Percentiles rank a stretch among this genome's conserved stretches.
These are phyloP conservation scores for Chrysaora quinquecirrha DNA, from an alignment of 30 jellyfish, hydroid and myxozoan genomes.

Conservation along the genomic window DNA sequence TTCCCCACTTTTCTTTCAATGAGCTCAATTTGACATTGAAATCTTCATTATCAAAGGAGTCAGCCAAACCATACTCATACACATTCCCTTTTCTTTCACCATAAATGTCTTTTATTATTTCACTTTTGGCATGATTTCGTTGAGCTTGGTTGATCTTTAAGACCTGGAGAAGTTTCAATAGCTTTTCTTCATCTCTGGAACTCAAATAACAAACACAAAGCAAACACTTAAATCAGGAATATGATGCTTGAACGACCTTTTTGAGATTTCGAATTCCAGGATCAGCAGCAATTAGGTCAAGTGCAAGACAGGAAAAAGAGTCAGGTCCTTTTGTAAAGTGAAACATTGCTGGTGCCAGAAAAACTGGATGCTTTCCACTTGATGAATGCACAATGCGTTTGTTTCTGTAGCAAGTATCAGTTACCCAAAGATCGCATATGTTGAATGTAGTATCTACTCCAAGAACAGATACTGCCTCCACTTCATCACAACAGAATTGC, in stretches of 20 bases:
- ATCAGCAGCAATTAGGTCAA: not conserved
- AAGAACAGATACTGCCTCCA: constrained; percentile 6
- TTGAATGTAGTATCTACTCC: constrained; percentile 9
- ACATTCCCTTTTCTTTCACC: constrained; percentile 32
- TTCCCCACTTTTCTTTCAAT: constrained; percentile 28
- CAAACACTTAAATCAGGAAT: not conserved
- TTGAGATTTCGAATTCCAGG: not conserved
- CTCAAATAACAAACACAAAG: not conserved
- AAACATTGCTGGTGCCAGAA: constrained; percentile 16
- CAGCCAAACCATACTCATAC: constrained; percentile 58
- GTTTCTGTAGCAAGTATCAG: constrained; percentile 13
- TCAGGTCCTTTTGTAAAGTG: constrained; percentile 9
- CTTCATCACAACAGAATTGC: constrained; percentile 9
- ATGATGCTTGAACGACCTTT: constrained; percentile 1
- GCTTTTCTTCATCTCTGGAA: not conserved
- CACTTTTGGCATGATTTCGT: not conserved
- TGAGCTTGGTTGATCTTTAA: not conserved
- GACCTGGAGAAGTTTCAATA: not conserved
- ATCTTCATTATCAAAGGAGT: constrained; percentile 51
- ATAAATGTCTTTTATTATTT: constrained; percentile 24
- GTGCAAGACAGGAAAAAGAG: not conserved
- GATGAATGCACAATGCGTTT: not conserved
- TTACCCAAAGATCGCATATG: constrained; percentile 9
- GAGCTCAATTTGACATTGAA: constrained; percentile 18
- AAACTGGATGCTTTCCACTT: constrained; percentile 13